Percentiles rank a stretch among this genome's conserved stretches.
These are phyloP conservation scores for Trypoxylus dichotomus DNA, from an alignment of 1,140 invertebrate species.

Conservation along the genomic window DNA sequence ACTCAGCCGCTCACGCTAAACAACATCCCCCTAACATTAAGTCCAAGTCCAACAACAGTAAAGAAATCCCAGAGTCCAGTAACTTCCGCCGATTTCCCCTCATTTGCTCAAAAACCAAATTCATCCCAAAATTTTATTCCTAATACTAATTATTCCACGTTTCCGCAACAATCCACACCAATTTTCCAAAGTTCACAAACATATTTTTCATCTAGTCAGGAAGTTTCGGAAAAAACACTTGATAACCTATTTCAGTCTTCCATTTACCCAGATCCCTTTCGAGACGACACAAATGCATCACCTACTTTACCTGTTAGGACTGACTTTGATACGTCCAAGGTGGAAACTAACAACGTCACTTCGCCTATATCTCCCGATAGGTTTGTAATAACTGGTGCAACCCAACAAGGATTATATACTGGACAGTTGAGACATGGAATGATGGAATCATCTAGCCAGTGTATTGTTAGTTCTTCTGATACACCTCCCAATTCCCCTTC, in stretches of 20 bases:
- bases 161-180: slow-evolving; percentile 1
- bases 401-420: neutral
- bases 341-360: slow-evolving; percentile 28
- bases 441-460: slow-evolving; percentile 50
- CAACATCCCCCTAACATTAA: slow-evolving; percentile 55
- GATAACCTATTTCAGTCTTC: slow-evolving; percentile 56
- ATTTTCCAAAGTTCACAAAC: slow-evolving; percentile 26
- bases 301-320: neutral
- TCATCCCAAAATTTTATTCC: slow-evolving; percentile 37
- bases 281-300: slow-evolving; percentile 52
- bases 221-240: slow-evolving; percentile 37
- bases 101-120: slow-evolving; percentile 18
- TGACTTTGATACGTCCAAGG: slow-evolving; percentile 16
- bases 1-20: slow-evolving; percentile 53
- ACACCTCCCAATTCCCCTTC: slow-evolving; percentile 60
- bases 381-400: slow-evolving; percentile 34
- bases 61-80: slow-evolving; percentile 51
- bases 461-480: slow-evolving; percentile 50
- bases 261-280: slow-evolving; percentile 65
- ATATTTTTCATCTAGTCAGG: slow-evolving; percentile 30
- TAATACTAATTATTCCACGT: slow-evolving; percentile 28
- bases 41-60: slow-evolving; percentile 55
- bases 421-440: slow-evolving; percentile 37
- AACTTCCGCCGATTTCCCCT: slow-evolving; percentile 35
- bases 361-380: slow-evolving; percentile 43